phyloP scores from a whole-genome alignment of 2,113 vertebrate genomes.

The Aramus guarauna region DNA sequence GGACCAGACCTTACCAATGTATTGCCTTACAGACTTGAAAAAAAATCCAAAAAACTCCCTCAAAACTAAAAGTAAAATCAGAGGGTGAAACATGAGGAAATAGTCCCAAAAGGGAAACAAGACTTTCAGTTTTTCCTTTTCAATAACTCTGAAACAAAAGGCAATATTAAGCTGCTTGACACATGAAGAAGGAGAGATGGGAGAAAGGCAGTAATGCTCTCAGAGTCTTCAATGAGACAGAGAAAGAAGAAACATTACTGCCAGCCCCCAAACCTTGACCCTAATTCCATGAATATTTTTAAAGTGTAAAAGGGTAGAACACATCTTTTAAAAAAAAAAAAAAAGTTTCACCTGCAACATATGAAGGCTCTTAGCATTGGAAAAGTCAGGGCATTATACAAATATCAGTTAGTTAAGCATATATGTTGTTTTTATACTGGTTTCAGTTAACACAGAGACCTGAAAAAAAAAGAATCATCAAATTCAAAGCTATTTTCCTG shows the following conservation, averaged over 20 bases:
- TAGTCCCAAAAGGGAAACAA: neutral
- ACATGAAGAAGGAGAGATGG: neutral
- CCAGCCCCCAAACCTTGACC: neutral
- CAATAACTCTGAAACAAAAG: neutral
- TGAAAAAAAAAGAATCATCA: neutral
- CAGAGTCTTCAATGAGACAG: neutral
- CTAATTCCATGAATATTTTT: neutral
- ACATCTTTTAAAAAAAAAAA: too few relatives aligned
- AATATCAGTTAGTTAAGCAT: neutral
- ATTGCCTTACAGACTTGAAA: neutral
- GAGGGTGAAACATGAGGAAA: neutral
- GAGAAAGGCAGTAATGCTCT: neutral
- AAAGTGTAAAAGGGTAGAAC: neutral
- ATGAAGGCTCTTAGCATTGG: neutral
- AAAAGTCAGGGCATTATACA: neutral
- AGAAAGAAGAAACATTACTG: neutral
- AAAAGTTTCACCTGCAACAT: neutral
- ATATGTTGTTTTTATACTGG: neutral
- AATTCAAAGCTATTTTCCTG: neutral
- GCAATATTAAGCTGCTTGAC: neutral
- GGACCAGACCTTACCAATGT: neutral
- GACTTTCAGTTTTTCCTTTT: neutral
- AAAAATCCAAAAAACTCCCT: neutral
- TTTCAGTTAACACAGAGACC: neutral
- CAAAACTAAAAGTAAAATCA: neutral